Conservation (phyloP, 92 coral and sea anemone genomes). For the Scolanthus callimorphus region DNA sequence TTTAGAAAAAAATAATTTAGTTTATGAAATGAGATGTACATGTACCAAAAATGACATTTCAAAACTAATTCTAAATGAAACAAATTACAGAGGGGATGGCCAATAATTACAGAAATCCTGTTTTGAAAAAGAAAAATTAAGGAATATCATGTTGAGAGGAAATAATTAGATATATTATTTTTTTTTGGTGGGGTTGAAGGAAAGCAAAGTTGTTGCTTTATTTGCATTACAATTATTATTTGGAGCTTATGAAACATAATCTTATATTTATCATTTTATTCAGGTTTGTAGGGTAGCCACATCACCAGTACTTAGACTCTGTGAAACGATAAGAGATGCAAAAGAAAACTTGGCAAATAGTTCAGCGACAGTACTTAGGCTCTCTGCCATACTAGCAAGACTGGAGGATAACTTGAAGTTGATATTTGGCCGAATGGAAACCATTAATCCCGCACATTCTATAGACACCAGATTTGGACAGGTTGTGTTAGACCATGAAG, state of each 20-base stretch:
- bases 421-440: neutral
- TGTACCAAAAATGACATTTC: too few species aligned
- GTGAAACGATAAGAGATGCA: neutral
- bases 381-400: slow-evolving; percentile 1
- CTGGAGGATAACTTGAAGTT: neutral
- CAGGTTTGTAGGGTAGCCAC: slow-evolving; percentile 2
- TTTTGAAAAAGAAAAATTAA: too few species aligned
- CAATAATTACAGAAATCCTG: too few species aligned
- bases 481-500: neutral
- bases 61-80: too few species aligned
- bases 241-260: too few species aligned
- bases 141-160: too few species aligned
- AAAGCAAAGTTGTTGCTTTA: too few species aligned
- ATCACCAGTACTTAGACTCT: neutral
- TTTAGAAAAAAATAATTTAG: neutral
- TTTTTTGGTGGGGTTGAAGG: too few species aligned
- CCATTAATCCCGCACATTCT: neutral
- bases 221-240: too few species aligned
- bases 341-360: neutral
- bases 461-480: slow-evolving; percentile 3
- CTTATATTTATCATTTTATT: too few species aligned
- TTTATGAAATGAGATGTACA: neutral
- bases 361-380: neutral
- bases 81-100: too few species aligned
- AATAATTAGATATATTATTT: too few species aligned